A percentile compares a stretch with the other conserved stretches of the same genome.
phyloP scores from a whole-genome alignment of 1,140 invertebrate genomes.

The Paraescarpia echinospica region DNA sequence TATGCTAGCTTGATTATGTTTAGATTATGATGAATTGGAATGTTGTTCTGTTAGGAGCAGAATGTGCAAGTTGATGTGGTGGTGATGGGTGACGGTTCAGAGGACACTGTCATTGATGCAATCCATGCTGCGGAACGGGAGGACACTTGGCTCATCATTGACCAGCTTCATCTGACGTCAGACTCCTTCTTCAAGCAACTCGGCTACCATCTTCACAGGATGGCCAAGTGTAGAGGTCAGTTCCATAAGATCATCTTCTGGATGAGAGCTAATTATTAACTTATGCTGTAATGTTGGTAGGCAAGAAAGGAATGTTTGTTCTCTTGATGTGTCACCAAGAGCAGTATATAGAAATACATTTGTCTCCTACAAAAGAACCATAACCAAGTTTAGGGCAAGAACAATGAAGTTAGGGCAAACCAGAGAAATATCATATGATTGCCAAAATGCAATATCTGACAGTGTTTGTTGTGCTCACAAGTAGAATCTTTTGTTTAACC shows the following conservation, averaged over 20 bases:
- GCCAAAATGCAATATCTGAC: too few species aligned
- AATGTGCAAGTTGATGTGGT: slow-evolving; percentile 36
- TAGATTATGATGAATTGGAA: background rate
- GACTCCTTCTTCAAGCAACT: slow-evolving; percentile 40
- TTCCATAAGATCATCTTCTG: slow-evolving; percentile 2
- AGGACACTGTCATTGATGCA: slow-evolving; percentile 44
- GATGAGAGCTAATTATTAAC: background rate
- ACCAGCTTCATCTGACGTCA: slow-evolving; percentile 50
- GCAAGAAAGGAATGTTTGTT: background rate
- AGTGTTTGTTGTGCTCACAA: too few species aligned
- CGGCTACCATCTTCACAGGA: slow-evolving; percentile 42
- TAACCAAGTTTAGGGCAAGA: too few species aligned
- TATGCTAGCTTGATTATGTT: too few species aligned
- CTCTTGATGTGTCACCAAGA: background rate
- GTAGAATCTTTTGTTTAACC: too few species aligned
- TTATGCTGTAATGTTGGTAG: background rate
- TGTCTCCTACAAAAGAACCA: too few species aligned
- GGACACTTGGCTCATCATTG: slow-evolving; percentile 52
- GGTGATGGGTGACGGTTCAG: slow-evolving; percentile 45
- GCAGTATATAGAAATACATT: background rate
- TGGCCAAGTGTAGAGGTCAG: slow-evolving; percentile 44
- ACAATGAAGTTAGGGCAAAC: too few species aligned
- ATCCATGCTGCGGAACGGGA: slow-evolving; percentile 50
- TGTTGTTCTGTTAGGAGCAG: background rate
- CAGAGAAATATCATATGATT: too few species aligned